phyloP scores from a whole-genome alignment of 35 echinoderm and acorn worm species.

The Hemicentrotus pulcherrimus region DNA sequence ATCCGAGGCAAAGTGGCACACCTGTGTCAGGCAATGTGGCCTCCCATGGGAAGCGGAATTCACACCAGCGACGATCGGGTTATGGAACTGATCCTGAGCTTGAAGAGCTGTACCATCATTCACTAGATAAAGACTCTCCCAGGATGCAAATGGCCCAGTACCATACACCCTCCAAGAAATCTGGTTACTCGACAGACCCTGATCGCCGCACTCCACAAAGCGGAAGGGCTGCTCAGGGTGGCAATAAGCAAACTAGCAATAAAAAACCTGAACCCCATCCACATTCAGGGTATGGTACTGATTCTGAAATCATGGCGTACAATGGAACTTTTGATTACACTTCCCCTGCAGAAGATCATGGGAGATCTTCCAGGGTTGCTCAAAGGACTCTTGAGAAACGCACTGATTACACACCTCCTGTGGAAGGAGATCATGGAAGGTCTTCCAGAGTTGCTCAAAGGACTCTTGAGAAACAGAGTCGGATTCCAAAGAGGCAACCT shows the following conservation, averaged over 20 bases:
- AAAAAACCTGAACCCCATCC: neutral
- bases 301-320: conserved; percentile 36
- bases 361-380: conserved; percentile 25
- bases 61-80: conserved; percentile 57
- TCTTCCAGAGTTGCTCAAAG: neutral
- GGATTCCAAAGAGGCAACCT: neutral
- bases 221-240: neutral
- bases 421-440: too few relatives aligned
- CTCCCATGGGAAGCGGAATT: neutral
- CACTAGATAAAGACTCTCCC: neutral
- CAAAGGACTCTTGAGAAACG: neutral
- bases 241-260: neutral
- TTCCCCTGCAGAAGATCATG: neutral
- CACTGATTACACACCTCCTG: too few relatives aligned
- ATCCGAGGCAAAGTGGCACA: neutral
- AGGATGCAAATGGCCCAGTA: neutral
- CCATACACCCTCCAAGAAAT: neutral
- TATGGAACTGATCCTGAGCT: conserved; percentile 71
- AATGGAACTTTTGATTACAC: conserved; percentile 26
- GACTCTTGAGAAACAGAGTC: neutral
- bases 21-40: conserved; percentile 1
- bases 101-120: conserved; percentile 50
- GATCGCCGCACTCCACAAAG: neutral
- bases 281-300: conserved; percentile 57
- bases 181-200: neutral